These are phyloP conservation scores for Istiophorus platypterus DNA, from an alignment of 2,113 vertebrate species.

Conservation along the genomic window DNA sequence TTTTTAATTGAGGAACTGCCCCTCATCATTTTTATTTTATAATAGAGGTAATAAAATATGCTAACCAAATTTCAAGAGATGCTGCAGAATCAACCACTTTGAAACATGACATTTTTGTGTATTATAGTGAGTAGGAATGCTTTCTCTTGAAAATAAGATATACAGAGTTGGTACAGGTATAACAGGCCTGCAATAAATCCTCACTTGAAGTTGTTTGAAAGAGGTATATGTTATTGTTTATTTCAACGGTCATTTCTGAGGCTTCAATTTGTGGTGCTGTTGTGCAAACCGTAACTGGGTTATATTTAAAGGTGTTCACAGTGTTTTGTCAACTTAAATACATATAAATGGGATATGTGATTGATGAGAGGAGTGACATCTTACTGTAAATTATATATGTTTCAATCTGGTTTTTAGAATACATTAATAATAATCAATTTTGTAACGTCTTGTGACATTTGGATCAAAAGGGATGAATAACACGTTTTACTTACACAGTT, in stretches of 20 bases:
- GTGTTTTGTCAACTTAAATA: no score
- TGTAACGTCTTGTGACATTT: not conserved
- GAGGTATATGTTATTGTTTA: no score
- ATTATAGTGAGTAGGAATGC: no score
- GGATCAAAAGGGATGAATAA: conserved; percentile 15
- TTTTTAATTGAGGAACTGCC: conserved; percentile 9
- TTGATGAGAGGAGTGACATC: not conserved
- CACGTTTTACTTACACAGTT: not conserved
- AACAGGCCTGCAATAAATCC: no score
- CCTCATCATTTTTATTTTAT: conserved; percentile 36
- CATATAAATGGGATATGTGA: not conserved
- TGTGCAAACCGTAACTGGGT: no score
- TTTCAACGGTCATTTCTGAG: no score
- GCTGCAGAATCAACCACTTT: conserved; percentile 9
- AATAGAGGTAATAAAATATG: conserved; percentile 42
- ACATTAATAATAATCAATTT: not conserved
- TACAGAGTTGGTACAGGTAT: no score
- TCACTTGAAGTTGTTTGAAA: no score
- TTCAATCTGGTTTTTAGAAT: not conserved
- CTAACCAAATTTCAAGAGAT: conserved; percentile 37
- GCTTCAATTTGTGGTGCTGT: no score
- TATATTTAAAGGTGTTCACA: no score
- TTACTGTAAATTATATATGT: not conserved
- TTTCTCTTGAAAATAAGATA: conserved; percentile 26
- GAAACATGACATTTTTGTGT: conserved; percentile 37